Evolutionary conservation across 2,888 invertebrate genomes (phyloP), one percentile per base, ranked within the genome.

Genomic region (Biston betularia): DNA sequence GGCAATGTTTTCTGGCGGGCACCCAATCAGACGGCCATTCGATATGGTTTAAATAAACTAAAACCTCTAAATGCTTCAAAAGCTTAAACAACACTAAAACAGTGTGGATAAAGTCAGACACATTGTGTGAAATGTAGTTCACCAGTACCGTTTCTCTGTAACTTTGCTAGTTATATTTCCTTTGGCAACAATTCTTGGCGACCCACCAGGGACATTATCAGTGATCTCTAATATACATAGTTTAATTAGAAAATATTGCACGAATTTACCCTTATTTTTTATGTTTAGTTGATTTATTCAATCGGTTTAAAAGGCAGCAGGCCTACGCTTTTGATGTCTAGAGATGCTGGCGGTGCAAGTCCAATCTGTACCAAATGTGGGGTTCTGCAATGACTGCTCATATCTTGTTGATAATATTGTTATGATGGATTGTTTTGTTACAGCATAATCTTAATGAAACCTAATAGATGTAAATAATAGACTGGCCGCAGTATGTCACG

Each of bases 1-100:
- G 89, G 89, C 89, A 89, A 83, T 85, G 83, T 79, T 79, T 83
- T 83, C 82, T 90, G 89, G 89, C 89, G 74, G 73, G 68, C 80
- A 76, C 84, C 88, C 89, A 89, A 88, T 85, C 75, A 78, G 75
- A 81, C 75, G 67, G 74, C 73, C 73, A 78, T 82, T 82, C 77
- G 77, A 82, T 84, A 82, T 77, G 77, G 80, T 81, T 76, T 78
- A 79, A 78, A 78, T 79, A 73, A 75, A 77, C 72, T 72, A 73
- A 68, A 71, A 68, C 68, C 34, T 59, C 24, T 45, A 38, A 55
- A 49, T 38, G 59, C 63, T 65, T 69, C 54, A 65, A 69, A 69
- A 70, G 63, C 69, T 69, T 62, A 72, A 73, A 75, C 65, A 64
- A 69, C 53, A 57, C 40, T 55, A 58, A 69, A 67, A 58, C 63